These are phyloP conservation scores for Geopemphigus sp. DNA, from an alignment of 1,140 invertebrate species.

Conservation along the genomic window DNA sequence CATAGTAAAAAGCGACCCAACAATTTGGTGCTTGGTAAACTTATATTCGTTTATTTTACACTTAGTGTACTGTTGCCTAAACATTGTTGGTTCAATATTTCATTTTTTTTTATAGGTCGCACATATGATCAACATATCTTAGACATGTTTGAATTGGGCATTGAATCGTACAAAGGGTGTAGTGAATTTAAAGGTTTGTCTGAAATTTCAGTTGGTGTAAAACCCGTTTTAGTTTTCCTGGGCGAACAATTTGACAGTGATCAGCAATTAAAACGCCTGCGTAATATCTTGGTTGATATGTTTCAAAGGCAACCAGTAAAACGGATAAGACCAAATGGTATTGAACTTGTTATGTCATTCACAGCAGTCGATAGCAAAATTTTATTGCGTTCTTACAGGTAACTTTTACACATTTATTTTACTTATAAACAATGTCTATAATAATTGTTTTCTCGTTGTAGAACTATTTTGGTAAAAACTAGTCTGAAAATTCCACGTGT, in stretches of 20 bases:
- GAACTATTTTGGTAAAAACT: constrained; percentile 87
- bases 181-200: constrained; percentile 71
- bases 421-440: background rate
- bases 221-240: constrained; percentile 90
- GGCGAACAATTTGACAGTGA: constrained; percentile 87
- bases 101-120: constrained; percentile 60
- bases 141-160: constrained; percentile 95
- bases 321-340: constrained; percentile 80
- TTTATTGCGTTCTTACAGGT: constrained; percentile 82
- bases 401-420: background rate
- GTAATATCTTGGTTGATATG: constrained; percentile 88
- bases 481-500: constrained; percentile 80
- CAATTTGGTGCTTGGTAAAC: constrained; percentile 79
- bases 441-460: constrained; percentile 56
- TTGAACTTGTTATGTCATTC: constrained; percentile 91
- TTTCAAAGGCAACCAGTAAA: constrained; percentile 81
- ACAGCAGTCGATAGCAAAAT: constrained; percentile 79
- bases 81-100: no score
- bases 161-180: constrained; percentile 78
- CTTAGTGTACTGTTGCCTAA: no score
- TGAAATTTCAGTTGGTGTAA: constrained; percentile 78
- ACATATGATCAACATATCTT: constrained; percentile 86
- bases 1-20: constrained; percentile 93
- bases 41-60: no score
- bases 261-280: constrained; percentile 76